Evolutionary conservation across 2,888 invertebrate genomes (phyloP), one percentile per base, ranked within the genome.

Genomic region (Drosophila emarginata): DNA sequence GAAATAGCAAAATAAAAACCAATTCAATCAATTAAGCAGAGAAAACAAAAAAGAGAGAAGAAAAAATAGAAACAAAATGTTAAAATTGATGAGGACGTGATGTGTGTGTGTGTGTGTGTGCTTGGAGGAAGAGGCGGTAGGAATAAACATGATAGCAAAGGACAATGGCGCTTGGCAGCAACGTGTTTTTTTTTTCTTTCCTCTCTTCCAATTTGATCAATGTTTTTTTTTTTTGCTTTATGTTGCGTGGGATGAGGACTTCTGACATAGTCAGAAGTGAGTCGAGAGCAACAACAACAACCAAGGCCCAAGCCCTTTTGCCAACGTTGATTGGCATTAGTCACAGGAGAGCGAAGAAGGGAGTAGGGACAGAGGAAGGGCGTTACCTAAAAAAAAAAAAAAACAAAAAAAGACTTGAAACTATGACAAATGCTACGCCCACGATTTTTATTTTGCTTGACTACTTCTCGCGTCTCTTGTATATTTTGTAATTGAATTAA

Each of bases 11-110:
- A 61, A 39, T 39, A n/a, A 14, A 37, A 40, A 57, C 37, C 64
- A 54, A 37, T 69, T 62, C 63, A 70, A 70, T 57, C 50, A 70
- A 72, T 66, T 65, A 66, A 64, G 59, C 72, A 56, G 58, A 37
- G 57, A 14, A 18, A 12, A 40, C n/a, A 37, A 32, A 58, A 40
- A 18, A 37, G 32, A 51, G 11, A 57, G 4, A 56, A 7, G 18
- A 21, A 61, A 56, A 63, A n/a, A 12, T n/a, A 28, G 18, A 23
- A 18, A 37, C 32, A 36, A 57, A 21, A 40, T 36, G 23, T 37
- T n/a, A 11, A 37, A 56, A 56, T 12, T 45, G 45, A 45, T 45
- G 45, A 18, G 18, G 9, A 18, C 18, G 15, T 45, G 18, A 32
- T 45, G 11, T 45, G 18, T 32, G 32, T 18, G 45, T 45, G 11